Conservation (phyloP, 2,888 invertebrate species). For the Chrysolina oricalcia region DNA sequence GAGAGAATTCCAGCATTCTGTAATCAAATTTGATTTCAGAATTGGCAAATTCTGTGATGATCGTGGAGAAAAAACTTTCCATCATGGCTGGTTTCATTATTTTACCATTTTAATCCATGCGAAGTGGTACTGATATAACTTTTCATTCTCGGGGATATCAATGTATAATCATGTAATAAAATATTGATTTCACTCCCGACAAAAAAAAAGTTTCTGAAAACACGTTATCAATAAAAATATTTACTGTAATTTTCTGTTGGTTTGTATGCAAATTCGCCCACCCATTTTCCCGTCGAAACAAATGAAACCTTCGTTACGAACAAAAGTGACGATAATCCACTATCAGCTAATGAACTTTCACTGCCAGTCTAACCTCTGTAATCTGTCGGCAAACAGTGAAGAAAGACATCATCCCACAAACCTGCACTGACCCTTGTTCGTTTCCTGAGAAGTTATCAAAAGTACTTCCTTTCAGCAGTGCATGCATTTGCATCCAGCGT, state of each 20-base stretch:
- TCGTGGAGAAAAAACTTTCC: no score
- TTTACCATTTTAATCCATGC: no score
- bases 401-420: slow-evolving; percentile 53
- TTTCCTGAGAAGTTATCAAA: slow-evolving; percentile 57
- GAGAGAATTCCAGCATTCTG: no score
- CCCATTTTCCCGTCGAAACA: background rate
- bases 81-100: no score
- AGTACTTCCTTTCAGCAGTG: slow-evolving; percentile 55
- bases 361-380: slow-evolving; percentile 34
- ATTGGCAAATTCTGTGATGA: no score
- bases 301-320: slow-evolving; percentile 29
- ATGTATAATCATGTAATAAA: no score
- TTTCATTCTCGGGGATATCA: no score
- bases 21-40: no score
- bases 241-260: background rate
- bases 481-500: slow-evolving; percentile 50
- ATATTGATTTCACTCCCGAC: no score
- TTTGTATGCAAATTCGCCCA: background rate
- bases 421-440: slow-evolving; percentile 54
- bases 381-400: slow-evolving; percentile 50
- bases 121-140: no score
- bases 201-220: no score
- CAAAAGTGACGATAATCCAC: slow-evolving; percentile 30
- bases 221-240: background rate
- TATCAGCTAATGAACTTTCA: slow-evolving; percentile 44